A percentile compares a stretch with the other conserved stretches of the same genome.
Evolutionary conservation across 2,797 vertebrate species (phyloP).

Genomic region (Podargus strigoides): DNA sequence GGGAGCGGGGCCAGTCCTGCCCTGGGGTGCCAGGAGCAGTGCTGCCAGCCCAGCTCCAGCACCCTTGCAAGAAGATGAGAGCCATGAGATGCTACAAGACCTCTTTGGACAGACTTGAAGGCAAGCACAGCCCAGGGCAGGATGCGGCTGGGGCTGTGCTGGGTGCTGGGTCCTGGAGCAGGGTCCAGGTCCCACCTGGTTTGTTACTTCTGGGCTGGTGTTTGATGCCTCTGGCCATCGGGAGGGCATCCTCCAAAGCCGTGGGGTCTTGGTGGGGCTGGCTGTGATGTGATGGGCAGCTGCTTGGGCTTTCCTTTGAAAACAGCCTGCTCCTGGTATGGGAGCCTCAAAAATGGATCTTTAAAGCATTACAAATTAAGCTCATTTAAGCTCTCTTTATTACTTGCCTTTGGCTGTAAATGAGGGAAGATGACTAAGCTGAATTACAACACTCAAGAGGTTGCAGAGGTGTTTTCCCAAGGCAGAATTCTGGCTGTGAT

Average conservation of each 20-base stretch:
- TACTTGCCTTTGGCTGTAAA: not conserved
- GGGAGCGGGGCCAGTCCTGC: not conserved
- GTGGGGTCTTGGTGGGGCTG: not conserved
- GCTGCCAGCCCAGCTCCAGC: not conserved
- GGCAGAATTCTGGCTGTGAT: not conserved
- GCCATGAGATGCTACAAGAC: not conserved
- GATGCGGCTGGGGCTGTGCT: not conserved
- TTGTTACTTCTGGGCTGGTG: not conserved
- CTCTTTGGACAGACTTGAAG: not conserved
- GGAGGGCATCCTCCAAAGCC: not conserved
- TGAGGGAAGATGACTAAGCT: not conserved
- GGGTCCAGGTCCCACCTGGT: not conserved
- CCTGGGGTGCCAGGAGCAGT: accelerated
- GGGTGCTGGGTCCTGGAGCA: not conserved
- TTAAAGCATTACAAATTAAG: not conserved
- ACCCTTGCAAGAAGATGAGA: not conserved
- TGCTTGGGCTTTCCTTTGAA: not conserved
- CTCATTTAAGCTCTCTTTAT: not conserved
- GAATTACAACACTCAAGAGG: accelerated
- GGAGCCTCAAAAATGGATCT: not conserved
- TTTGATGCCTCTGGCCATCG: not conserved
- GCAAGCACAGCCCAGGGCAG: accelerated
- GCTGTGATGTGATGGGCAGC: not conserved
- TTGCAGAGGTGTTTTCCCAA: not conserved
- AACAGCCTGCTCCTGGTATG: not conserved